Evolutionary conservation across 2,888 invertebrate genomes (phyloP).

Genomic region (Pachydiplax longipennis): DNA sequence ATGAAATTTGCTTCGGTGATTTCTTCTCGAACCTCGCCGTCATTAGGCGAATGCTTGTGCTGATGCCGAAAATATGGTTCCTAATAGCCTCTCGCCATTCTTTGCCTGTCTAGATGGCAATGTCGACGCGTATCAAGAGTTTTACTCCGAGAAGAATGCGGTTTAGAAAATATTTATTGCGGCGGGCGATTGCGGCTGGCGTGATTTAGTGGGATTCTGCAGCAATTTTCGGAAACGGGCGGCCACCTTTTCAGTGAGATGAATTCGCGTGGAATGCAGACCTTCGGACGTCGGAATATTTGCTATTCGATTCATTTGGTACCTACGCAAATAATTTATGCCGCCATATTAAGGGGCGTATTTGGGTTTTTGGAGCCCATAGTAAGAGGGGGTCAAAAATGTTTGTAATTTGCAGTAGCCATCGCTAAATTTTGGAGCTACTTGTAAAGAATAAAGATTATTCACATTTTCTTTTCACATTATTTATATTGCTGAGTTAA

Average conservation of each 20-base stretch:
- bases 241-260: neutral
- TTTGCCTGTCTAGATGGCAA: neutral
- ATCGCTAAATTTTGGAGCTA: no score
- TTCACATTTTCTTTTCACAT: no score
- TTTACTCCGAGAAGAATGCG: neutral
- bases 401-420: no score
- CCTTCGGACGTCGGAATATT: no score
- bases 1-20: neutral
- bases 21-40: neutral
- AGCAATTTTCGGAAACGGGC: neutral
- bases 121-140: neutral
- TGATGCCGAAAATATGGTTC: neutral
- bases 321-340: no score
- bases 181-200: neutral
- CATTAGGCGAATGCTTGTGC: neutral
- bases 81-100: neutral
- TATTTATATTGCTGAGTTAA: no score
- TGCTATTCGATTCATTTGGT: no score
- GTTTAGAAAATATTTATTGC: neutral
- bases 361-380: no score
- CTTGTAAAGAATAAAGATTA: no score
- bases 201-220: neutral
- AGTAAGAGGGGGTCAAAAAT: no score
- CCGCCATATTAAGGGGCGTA: no score
- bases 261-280: neutral